Percentiles rank a stretch among this genome's conserved stretches.
phyloP scores from a whole-genome alignment of 2,888 invertebrate genomes.

The Chloroclysta siterata region DNA sequence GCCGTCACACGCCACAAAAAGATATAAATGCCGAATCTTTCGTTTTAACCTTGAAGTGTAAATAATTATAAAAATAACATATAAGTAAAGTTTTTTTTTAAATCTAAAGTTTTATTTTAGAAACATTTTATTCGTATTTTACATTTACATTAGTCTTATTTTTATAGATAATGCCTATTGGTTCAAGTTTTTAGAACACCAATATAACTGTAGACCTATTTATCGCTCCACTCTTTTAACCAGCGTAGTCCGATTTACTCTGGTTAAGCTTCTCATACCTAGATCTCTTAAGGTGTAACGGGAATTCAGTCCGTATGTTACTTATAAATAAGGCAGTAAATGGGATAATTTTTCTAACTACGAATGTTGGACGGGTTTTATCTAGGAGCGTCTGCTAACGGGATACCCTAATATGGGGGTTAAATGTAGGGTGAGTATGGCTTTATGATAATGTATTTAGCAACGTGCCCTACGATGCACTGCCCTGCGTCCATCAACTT shows the following conservation, averaged over 20 bases:
- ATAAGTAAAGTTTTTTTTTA: too few species aligned
- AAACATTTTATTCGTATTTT: too few species aligned
- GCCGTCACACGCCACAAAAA: too few species aligned
- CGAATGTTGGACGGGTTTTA: constrained; percentile 24
- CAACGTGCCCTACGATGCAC: too few species aligned
- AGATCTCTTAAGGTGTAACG: constrained; percentile 8
- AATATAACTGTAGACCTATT: constrained; percentile 7
- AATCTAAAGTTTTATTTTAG: too few species aligned
- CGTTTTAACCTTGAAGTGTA: too few species aligned
- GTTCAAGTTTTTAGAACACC: constrained; percentile 3
- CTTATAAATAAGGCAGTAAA: constrained; percentile 20
- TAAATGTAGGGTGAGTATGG: constrained; percentile 24
- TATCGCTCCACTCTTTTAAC: constrained; percentile 3
- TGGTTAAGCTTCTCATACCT: constrained; percentile 2
- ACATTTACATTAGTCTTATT: background rate
- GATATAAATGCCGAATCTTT: too few species aligned
- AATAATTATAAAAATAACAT: too few species aligned
- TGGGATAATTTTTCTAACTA: constrained; percentile 10
- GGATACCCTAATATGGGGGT: constrained; percentile 35
- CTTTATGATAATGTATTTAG: background rate
- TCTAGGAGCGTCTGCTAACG: constrained; percentile 32
- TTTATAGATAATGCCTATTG: background rate
- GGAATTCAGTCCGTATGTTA: constrained; percentile 14
- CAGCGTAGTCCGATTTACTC: constrained; percentile 8
- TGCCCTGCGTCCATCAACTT: too few species aligned